Evolutionary conservation across 2,797 vertebrate species (phyloP).

Genomic region (Rhincodon typus): DNA sequence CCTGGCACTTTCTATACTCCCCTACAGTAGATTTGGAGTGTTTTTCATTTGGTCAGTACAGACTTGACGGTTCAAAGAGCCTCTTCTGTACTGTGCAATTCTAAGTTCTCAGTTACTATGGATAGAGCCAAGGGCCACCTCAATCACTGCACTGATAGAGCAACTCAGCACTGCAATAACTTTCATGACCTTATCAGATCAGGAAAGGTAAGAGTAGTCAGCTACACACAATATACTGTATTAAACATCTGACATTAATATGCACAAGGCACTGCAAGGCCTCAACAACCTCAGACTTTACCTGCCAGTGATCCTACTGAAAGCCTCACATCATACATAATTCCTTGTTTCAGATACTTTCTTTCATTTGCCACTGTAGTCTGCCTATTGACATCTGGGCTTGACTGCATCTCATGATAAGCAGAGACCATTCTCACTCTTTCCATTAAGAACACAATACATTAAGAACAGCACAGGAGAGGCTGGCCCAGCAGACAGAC

Average conservation of each 20-base stretch:
- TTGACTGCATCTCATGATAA: not conserved
- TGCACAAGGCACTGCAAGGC: not conserved
- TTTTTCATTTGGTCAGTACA: too few species aligned
- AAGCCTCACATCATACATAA: not conserved
- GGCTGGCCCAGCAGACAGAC: not conserved
- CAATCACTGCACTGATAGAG: not conserved
- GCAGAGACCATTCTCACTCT: not conserved
- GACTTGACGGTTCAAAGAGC: too few species aligned
- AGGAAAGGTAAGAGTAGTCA: not conserved
- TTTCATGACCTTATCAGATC: not conserved
- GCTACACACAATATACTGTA: not conserved
- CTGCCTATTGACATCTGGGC: not conserved
- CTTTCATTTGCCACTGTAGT: not conserved
- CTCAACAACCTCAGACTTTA: not conserved
- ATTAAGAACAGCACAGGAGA: not conserved
- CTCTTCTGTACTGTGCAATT: too few species aligned
- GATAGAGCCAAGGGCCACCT: not conserved
- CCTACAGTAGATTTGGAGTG: too few species aligned
- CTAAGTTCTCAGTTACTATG: not conserved
- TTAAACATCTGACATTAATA: not conserved
- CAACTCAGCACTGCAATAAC: not conserved
- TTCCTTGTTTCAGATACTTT: not conserved
- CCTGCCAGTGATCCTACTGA: not conserved
- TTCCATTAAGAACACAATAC: not conserved
- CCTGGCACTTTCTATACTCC: too few species aligned